These are phyloP conservation scores for Bellardia bayeri DNA, from an alignment of 2,888 invertebrate species.

Conservation along the genomic window DNA sequence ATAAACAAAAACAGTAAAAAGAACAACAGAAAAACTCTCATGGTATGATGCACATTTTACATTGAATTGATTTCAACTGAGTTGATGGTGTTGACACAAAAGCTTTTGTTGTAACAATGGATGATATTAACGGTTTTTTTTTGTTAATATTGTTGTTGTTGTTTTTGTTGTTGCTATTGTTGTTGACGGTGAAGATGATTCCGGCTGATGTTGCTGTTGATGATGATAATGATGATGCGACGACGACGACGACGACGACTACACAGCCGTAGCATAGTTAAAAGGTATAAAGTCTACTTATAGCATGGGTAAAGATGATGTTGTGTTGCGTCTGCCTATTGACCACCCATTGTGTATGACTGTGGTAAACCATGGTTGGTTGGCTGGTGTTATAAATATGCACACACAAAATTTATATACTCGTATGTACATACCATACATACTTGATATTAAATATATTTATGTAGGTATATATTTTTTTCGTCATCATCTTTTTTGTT, in stretches of 20 bases:
- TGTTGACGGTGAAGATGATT: conserved; percentile 63
- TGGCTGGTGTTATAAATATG: conserved; percentile 56
- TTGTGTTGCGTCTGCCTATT: conserved; percentile 60
- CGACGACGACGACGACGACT: conserved; percentile 17
- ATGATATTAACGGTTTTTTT: conserved; percentile 62
- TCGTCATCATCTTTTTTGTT: conserved; percentile 37
- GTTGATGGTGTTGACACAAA: conserved; percentile 81
- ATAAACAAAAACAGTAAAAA: conserved; percentile 24
- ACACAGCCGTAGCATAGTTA: not conserved
- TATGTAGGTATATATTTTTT: conserved; percentile 25
- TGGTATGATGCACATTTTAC: conserved; percentile 58
- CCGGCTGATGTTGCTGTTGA: conserved; percentile 56
- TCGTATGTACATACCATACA: too few species aligned
- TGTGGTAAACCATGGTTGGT: conserved; percentile 71
- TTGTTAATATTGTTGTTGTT: conserved; percentile 35
- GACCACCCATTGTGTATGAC: conserved; percentile 71
- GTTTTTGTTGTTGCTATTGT: conserved; percentile 55
- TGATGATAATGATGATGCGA: conserved; percentile 27
- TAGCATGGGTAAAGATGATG: conserved; percentile 16
- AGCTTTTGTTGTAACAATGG: conserved; percentile 75
- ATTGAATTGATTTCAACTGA: conserved; percentile 75
- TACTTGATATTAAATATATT: conserved; percentile 20
- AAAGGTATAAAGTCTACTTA: conserved; percentile 31
- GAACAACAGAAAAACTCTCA: conserved; percentile 7
- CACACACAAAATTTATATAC: conserved; percentile 30